Evolutionary conservation across 2,888 invertebrate genomes (phyloP).

Genomic region (Dryobota labecula): DNA sequence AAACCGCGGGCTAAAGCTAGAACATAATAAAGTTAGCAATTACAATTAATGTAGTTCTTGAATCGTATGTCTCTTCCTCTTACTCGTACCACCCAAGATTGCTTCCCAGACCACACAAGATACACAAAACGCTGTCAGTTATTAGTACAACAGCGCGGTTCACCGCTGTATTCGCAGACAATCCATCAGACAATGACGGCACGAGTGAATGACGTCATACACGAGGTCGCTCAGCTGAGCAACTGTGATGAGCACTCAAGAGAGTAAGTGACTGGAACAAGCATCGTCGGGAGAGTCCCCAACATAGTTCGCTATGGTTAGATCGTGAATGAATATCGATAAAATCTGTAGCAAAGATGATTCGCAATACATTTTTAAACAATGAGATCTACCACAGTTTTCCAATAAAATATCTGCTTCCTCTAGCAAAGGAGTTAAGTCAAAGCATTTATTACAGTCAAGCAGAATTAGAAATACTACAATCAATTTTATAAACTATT

Average conservation of each 20-base stretch:
- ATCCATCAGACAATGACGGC: conserved; percentile 39
- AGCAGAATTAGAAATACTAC: neutral
- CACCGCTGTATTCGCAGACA: neutral
- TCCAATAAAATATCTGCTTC: too few relatives aligned
- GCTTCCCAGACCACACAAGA: neutral
- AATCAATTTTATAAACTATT: neutral
- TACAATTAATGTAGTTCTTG: neutral
- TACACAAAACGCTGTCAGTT: neutral
- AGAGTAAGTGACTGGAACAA: conserved; percentile 4
- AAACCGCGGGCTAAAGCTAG: too few relatives aligned
- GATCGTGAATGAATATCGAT: neutral
- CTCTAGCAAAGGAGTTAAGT: neutral
- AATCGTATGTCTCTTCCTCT: neutral
- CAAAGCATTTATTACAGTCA: neutral
- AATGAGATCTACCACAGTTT: neutral
- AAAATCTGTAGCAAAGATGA: neutral
- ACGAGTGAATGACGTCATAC: conserved; percentile 38
- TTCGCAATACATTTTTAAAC: neutral
- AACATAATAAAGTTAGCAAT: neutral
- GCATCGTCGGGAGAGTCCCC: neutral
- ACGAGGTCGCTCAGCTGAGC: conserved; percentile 15
- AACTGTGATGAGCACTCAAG: conserved; percentile 16
- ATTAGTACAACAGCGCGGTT: neutral
- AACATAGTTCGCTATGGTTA: neutral
- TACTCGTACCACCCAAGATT: neutral